phyloP scores from a whole-genome alignment of 2,113 vertebrate genomes.

The Seriola quinqueradiata region DNA sequence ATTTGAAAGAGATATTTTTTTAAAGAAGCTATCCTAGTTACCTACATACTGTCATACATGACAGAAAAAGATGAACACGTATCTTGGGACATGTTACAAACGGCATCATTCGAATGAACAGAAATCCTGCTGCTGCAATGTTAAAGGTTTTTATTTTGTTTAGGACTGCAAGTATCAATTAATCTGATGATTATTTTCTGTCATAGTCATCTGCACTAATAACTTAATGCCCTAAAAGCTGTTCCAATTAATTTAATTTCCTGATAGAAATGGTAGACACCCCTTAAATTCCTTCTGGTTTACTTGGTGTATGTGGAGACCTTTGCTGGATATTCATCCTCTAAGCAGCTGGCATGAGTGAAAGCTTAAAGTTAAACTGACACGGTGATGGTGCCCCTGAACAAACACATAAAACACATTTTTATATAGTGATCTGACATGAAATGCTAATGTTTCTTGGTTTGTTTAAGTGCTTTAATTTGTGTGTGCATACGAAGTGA shows the following conservation, averaged over 20 bases:
- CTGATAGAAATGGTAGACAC: no score
- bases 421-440: not conserved
- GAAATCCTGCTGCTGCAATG: not conserved
- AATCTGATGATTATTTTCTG: not conserved
- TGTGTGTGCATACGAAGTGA: no score
- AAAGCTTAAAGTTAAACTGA: not conserved
- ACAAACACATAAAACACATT: not conserved
- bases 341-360: not conserved
- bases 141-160: not conserved
- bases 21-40: constrained; percentile 32
- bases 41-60: constrained; percentile 29
- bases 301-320: no score
- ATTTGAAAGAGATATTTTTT: constrained; percentile 34
- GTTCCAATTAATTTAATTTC: no score
- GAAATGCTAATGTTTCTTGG: no score
- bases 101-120: not conserved
- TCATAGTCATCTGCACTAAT: no score
- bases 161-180: not conserved
- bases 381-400: no score
- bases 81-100: constrained; percentile 6
- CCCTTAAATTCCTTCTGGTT: no score
- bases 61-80: not conserved
- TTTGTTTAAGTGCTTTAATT: no score
- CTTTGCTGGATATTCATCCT: not conserved
- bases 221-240: no score